Percentiles rank a stretch among this genome's conserved stretches.
Evolutionary conservation across 2,113 vertebrate species (phyloP).

Genomic region (Rhea pennata): DNA sequence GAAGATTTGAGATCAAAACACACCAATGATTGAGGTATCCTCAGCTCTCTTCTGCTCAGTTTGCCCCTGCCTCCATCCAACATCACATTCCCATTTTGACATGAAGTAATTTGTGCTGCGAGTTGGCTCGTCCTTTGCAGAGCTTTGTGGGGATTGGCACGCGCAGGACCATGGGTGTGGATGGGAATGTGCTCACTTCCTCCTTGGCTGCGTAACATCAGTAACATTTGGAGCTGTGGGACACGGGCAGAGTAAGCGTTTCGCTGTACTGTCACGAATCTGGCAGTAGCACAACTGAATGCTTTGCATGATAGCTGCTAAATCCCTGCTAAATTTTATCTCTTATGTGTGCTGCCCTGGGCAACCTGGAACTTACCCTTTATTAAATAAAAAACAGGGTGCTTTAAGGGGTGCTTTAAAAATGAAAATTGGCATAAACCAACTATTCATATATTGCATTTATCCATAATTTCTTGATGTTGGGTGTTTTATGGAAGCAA

Average conservation of each 20-base stretch:
- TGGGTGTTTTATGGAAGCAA: slow-evolving; percentile 28
- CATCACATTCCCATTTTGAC: not conserved
- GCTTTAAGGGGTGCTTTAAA: slow-evolving; percentile 9
- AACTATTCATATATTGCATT: not conserved
- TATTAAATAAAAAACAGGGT: not conserved
- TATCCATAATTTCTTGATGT: slow-evolving; percentile 14
- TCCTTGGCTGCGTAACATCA: not conserved
- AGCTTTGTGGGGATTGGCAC: not conserved
- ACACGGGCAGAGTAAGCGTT: not conserved
- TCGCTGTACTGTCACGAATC: not conserved
- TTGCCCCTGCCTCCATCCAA: not conserved
- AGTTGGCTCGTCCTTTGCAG: not conserved
- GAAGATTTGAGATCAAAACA: not conserved
- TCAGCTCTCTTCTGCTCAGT: not conserved
- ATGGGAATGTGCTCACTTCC: not conserved
- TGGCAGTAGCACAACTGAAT: not conserved
- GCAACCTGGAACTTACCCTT: slow-evolving; percentile 20
- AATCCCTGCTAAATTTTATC: not conserved
- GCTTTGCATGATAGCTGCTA: not conserved
- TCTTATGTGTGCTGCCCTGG: not conserved
- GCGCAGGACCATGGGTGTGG: fast-evolving
- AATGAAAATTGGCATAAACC: not conserved
- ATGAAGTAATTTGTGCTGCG: not conserved
- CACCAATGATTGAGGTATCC: not conserved
- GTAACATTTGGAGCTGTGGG: not conserved